Base-by-base conservation (phyloP, 2,797 vertebrate genomes). In the Acomys russatus region DNA sequence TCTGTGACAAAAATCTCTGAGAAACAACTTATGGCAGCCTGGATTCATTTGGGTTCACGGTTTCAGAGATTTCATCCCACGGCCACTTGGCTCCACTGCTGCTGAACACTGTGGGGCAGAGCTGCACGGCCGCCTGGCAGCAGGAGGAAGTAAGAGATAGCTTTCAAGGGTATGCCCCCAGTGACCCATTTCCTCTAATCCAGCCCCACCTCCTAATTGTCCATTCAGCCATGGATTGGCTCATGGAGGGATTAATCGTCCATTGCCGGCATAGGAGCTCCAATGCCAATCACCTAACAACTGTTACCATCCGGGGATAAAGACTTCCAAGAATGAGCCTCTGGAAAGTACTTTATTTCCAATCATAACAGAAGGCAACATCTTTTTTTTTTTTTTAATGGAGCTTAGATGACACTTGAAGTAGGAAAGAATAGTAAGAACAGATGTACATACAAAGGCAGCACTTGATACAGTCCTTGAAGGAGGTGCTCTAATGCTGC, bases 401-500 rank as follows among this genome's bases (percentile, higher is more conserved):
- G 44, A 94, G 59, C 76, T 68, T 33, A 66, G 51, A 56, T 83
- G 91, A 44, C 30, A 92, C 83, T 89, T 87, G n/a, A 70, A 64
- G 30, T 10, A 64, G 18, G 38, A 9, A 95, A 93, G 9, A 86
- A 79, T 17, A 79, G 1, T 30, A 51, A 91, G 38, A 76, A 38
- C 76, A 78, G 51, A 93, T 8, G 2, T 15, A 11, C 15, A 5
- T 1, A 66, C 18, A 92, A 51, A 59, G 23, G 3, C 88, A 91
- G 82, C 28, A 85, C 49, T 35, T 66, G 71, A 70, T 1, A 38
- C 0, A 11, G 17, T 44, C 28, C 64, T 86, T 30, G 38, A 90
- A 73, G 38, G 35, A 10, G 28, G 61, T 18, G 44, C 63, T 83
- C 74, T 38, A 20, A 63, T 4, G 49, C 68, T 74, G 28, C 44